Base-by-base conservation (phyloP, 2,888 invertebrate genomes). In the Junonia oenone region DNA sequence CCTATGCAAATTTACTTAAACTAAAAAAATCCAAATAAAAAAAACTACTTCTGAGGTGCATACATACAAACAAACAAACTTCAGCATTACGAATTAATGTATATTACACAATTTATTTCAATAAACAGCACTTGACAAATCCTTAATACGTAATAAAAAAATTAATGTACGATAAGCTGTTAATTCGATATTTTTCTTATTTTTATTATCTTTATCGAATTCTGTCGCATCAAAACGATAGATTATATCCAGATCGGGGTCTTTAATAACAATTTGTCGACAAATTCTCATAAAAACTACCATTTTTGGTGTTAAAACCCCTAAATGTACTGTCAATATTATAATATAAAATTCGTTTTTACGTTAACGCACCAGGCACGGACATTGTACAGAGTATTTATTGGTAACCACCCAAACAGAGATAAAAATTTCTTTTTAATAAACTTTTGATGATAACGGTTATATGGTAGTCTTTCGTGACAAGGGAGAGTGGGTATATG, bases 181-280 rank as follows among this genome's bases (percentile, higher is more conserved):
- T 13, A 43, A 13, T 43, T 13, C 22, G 22, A 6, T 26, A n/a
- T 43, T 26, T 43, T 38, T 19, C 13, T 13, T 26, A 26, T 26
- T 43, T 22, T 43, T 43, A 43, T 26, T 8, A 6, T 13, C 22
- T 26, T 13, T 13, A 43, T 43, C 43, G 43, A 43, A n/a, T 26
- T 6, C 6, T 40, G 43, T 26, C 43, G 26, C 43, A 43, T 43
- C 22, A 43, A 43, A 22, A 43, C 43, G 43, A n/a, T 43, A 43
- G 43, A 43, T 43, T 43, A 43, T 26, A 43, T 43, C 26, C n/a
- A 43, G 19, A 43, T 43, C 13, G 26, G 26, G 22, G 43, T 43
- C n/a, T 6, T 43, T 26, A 43, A 43, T 13, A 43, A 26, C 43
- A 43, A 43, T 43, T 43, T 43, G 26, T 13, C 8, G 1, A 13